Conservation (phyloP, 2,888 invertebrate genomes). For the Adelognathus sp. region DNA sequence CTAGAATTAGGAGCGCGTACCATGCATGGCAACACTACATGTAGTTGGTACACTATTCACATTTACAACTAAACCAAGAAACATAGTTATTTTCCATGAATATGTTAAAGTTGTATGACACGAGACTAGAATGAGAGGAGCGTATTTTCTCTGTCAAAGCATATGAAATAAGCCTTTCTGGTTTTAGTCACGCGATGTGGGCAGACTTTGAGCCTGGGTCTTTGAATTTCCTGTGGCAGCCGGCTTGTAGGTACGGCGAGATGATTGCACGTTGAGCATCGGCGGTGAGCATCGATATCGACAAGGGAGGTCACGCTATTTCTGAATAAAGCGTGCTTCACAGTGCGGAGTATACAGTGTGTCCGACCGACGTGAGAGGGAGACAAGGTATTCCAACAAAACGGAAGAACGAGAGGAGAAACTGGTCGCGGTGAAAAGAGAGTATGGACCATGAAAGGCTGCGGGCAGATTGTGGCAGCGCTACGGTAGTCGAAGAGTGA, state of each 20-base stretch:
- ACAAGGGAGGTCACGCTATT: slow-evolving; percentile 64
- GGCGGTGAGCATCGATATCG: slow-evolving; percentile 67
- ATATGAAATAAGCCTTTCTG: no score
- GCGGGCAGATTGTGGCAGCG: slow-evolving; percentile 6
- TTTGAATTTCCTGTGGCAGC: background rate
- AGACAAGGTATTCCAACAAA: slow-evolving; percentile 12
- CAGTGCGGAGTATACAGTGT: no score
- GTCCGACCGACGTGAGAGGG: slow-evolving; percentile 56
- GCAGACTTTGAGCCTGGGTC: no score
- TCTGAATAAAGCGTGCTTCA: slow-evolving; percentile 14
- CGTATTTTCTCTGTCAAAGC: no score
- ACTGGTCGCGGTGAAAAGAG: slow-evolving; percentile 23
- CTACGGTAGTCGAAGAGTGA: slow-evolving; percentile 5
- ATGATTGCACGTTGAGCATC: slow-evolving; percentile 56
- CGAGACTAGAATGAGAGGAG: no score
- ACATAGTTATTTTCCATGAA: no score
- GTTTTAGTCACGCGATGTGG: no score
- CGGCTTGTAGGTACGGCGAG: background rate
- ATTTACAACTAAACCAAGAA: no score
- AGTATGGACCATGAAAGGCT: slow-evolving; percentile 6
- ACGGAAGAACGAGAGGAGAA: slow-evolving; percentile 37
- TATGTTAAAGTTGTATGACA: no score
- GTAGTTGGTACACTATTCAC: no score
- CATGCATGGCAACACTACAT: no score
- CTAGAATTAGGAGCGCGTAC: no score